A percentile compares a stretch with the other conserved stretches of the same genome.
phyloP scores from a whole-genome alignment of 2,113 vertebrate genomes.

The Dasyprocta punctata region DNA sequence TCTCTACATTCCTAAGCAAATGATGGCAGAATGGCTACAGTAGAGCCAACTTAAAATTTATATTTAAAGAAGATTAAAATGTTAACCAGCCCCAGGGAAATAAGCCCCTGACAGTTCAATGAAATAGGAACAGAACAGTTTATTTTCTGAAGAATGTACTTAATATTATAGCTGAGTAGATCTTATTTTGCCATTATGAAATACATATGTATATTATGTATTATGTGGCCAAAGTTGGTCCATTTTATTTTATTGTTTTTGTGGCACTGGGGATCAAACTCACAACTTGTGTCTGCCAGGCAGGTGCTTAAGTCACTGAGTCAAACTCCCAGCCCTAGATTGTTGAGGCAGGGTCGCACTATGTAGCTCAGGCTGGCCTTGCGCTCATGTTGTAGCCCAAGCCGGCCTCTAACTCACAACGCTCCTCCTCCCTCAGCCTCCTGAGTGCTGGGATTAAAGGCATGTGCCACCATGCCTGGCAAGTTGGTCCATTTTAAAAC shows the following conservation, averaged over 20 bases:
- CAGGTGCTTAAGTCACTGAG: too few relatives aligned
- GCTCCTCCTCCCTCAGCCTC: too few relatives aligned
- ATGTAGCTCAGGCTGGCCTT: too few relatives aligned
- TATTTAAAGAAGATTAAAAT: constrained; percentile 13
- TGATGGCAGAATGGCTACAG: neutral
- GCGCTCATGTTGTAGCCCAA: too few relatives aligned
- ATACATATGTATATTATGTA: neutral
- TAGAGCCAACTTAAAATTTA: neutral
- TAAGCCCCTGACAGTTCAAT: neutral
- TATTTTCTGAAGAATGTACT: constrained; percentile 28
- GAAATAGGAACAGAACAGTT: neutral
- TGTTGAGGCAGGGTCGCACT: too few relatives aligned
- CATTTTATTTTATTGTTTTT: too few relatives aligned
- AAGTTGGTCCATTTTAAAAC: neutral
- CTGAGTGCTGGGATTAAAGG: too few relatives aligned
- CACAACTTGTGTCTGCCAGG: too few relatives aligned
- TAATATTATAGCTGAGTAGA: neutral
- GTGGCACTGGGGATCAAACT: too few relatives aligned
- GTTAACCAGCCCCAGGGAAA: neutral
- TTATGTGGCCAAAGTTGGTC: neutral
- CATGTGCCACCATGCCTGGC: too few relatives aligned
- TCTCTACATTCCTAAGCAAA: constrained; percentile 29
- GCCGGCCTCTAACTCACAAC: too few relatives aligned
- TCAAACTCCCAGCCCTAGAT: too few relatives aligned
- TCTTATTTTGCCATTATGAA: constrained; percentile 28